These are phyloP conservation scores for Spodoptera frugiperda DNA, from an alignment of 1,140 invertebrate species.

Conservation along the genomic window DNA sequence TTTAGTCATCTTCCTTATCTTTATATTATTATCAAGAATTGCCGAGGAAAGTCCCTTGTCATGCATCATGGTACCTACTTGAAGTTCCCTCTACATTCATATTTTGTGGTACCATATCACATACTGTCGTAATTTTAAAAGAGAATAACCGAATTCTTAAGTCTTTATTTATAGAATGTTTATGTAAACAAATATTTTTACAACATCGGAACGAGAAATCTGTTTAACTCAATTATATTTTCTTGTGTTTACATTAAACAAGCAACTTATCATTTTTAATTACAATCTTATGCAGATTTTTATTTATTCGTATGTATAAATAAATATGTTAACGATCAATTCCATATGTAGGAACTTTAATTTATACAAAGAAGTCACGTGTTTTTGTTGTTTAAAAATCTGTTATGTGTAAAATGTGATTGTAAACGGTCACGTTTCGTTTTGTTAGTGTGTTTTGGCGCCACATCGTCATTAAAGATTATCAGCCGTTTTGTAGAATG, in stretches of 20 bases:
- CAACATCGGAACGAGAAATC: not conserved
- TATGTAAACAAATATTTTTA: too few relatives aligned
- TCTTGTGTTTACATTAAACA: constrained; percentile 19
- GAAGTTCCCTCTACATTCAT: not conserved
- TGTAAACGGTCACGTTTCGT: not conserved
- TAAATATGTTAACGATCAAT: constrained; percentile 27
- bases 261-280: constrained; percentile 22
- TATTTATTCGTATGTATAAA: constrained; percentile 19
- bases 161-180: too few relatives aligned
- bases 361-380: constrained; percentile 9
- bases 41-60: constrained; percentile 13
- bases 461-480: not conserved
- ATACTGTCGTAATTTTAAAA: too few relatives aligned
- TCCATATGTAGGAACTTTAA: constrained; percentile 1
- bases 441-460: not conserved
- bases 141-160: too few relatives aligned
- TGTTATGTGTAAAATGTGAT: constrained; percentile 9
- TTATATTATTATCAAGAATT: not conserved
- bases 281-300: constrained; percentile 21
- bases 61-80: not conserved
- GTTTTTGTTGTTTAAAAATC: constrained; percentile 12
- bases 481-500: not conserved
- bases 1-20: constrained; percentile 25
- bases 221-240: constrained; percentile 18
- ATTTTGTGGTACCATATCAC: not conserved